A percentile compares a stretch with the other conserved stretches of the same genome.
These are phyloP conservation scores for Heterotilapia buettikoferi DNA, from an alignment of 2,113 vertebrate genomes.

Conservation along the genomic window DNA sequence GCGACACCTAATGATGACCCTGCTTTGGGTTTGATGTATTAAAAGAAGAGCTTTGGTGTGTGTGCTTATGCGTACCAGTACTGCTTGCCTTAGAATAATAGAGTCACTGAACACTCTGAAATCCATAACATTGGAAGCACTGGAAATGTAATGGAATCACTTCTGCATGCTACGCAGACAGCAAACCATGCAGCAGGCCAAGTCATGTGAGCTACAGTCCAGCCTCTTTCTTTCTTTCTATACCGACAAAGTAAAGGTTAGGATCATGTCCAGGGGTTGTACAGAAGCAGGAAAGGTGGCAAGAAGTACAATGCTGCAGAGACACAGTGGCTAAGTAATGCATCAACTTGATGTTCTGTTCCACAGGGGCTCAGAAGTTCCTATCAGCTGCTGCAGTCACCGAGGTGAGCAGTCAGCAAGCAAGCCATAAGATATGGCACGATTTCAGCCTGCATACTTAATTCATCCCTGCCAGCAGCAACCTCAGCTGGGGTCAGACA, in stretches of 20 bases:
- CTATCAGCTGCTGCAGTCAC: neutral
- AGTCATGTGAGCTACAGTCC: neutral
- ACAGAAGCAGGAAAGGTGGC: neutral
- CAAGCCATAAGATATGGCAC: neutral
- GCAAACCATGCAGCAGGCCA: neutral
- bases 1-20: neutral
- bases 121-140: neutral
- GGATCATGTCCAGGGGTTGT: neutral
- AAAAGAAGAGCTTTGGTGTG: neutral
- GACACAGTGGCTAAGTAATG: conserved; percentile 24
- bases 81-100: neutral
- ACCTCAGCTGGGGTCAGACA: neutral
- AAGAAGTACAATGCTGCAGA: conserved; percentile 29
- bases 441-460: neutral
- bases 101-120: neutral
- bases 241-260: conserved; percentile 10
- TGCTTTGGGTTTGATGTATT: neutral
- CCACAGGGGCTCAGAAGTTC: conserved; percentile 13
- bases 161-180: neutral
- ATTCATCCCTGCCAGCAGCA: neutral
- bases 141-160: neutral
- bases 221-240: neutral
- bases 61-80: neutral
- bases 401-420: neutral
- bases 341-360: conserved; percentile 49